Conservation (phyloP, 2,888 invertebrate species). For the Polyommatus icarus region DNA sequence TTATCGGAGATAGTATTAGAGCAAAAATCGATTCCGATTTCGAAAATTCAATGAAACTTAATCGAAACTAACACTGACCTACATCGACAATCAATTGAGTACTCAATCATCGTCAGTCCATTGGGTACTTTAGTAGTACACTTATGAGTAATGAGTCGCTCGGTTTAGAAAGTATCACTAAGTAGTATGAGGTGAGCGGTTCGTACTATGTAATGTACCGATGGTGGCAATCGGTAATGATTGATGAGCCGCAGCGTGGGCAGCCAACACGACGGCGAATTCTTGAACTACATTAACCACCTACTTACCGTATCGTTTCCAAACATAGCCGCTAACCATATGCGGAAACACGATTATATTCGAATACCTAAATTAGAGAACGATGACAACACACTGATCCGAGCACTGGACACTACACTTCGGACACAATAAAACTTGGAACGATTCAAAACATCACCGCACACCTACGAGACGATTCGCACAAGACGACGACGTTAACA, state of each 20-base stretch:
- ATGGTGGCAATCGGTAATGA: slow-evolving; percentile 59
- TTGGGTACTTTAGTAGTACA: slow-evolving; percentile 44
- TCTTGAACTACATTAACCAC: slow-evolving; percentile 61
- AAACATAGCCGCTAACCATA: slow-evolving; percentile 48
- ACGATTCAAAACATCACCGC: slow-evolving; percentile 53
- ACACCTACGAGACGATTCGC: slow-evolving; percentile 47
- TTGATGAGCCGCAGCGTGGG: slow-evolving; percentile 68
- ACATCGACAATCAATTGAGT: not conserved
- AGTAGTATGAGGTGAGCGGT: slow-evolving; percentile 52
- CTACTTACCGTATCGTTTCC: slow-evolving; percentile 55
- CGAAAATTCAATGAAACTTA: not conserved
- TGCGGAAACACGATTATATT: slow-evolving; percentile 34
- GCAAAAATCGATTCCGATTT: not conserved
- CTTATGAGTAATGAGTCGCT: slow-evolving; percentile 50
- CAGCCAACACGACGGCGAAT: slow-evolving; percentile 57
- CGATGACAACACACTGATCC: slow-evolving; percentile 27
- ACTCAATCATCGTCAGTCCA: not conserved
- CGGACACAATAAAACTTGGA: slow-evolving; percentile 30
- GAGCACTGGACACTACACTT: slow-evolving; percentile 29
- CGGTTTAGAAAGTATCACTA: slow-evolving; percentile 59
- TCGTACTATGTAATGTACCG: slow-evolving; percentile 52
- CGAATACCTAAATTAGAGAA: slow-evolving; percentile 32
- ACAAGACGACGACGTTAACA: slow-evolving; percentile 24
- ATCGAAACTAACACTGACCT: slow-evolving; percentile 1
- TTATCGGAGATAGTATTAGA: not conserved